Evolutionary conservation across 1,140 invertebrate species (phyloP).

Genomic region (Diabrotica undecimpunctata): DNA sequence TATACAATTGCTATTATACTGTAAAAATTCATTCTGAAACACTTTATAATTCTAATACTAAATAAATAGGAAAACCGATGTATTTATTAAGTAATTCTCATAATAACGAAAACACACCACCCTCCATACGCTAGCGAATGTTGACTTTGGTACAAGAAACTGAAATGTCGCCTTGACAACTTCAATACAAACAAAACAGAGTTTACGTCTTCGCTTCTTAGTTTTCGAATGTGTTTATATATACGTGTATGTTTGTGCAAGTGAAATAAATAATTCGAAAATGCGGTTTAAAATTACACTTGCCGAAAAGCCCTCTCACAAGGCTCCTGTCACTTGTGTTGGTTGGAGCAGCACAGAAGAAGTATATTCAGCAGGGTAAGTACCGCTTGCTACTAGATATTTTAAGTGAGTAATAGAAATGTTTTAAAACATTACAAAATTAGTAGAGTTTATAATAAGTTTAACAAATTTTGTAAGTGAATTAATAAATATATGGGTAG

Average conservation of each 20-base stretch:
- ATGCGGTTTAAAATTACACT: conserved; percentile 21
- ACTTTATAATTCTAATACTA: no score
- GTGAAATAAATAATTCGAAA: conserved; percentile 3
- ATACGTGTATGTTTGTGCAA: not conserved
- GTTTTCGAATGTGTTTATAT: not conserved
- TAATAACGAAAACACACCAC: no score
- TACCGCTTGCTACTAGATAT: not conserved
- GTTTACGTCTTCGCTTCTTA: not conserved
- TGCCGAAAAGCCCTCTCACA: conserved; percentile 15
- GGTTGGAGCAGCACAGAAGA: conserved; percentile 91
- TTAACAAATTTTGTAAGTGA: no score
- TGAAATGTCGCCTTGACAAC: conserved; percentile 16
- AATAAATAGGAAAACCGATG: no score
- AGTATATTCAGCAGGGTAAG: conserved; percentile 82
- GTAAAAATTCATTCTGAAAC: no score
- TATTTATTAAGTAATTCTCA: no score
- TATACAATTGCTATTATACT: no score
- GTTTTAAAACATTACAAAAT: no score
- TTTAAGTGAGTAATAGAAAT: not conserved
- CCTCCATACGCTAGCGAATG: not conserved
- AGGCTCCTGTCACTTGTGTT: conserved; percentile 58
- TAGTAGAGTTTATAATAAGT: no score
- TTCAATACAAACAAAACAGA: conserved; percentile 22
- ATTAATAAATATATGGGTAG: no score
- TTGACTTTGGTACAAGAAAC: not conserved